Conservation (phyloP, 2,888 invertebrate genomes). For the Nephrotoma guestfalica region DNA sequence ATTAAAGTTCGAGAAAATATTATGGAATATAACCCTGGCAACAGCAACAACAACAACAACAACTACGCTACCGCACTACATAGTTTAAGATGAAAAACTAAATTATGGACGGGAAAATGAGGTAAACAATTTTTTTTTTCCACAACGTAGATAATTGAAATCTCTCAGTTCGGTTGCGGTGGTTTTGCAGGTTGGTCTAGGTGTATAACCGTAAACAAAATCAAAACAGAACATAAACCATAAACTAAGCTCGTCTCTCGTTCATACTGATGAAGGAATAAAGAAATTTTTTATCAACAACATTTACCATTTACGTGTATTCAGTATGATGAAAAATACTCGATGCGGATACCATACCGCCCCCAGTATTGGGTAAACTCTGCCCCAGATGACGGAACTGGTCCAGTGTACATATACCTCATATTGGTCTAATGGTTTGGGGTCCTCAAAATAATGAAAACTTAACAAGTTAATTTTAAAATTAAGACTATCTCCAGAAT, state of each 20-base stretch:
- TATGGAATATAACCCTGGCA: not conserved
- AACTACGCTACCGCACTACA: not conserved
- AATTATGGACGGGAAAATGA: not conserved
- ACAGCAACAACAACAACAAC: not conserved
- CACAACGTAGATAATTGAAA: not conserved
- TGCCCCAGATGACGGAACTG: too few species aligned
- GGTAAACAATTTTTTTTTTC: not conserved
- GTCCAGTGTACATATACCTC: too few species aligned
- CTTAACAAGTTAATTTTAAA: too few species aligned
- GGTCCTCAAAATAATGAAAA: too few species aligned
- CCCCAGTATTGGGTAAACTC: too few species aligned
- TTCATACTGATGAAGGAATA: too few species aligned
- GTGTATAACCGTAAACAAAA: not conserved
- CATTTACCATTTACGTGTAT: too few species aligned
- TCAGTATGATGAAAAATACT: too few species aligned
- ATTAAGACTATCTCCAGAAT: too few species aligned
- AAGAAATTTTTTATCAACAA: too few species aligned
- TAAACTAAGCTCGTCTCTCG: not conserved
- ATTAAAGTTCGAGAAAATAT: not conserved
- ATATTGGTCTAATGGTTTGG: too few species aligned
- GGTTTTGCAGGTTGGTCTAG: not conserved
- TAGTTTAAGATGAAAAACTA: not conserved
- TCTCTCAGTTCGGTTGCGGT: not conserved
- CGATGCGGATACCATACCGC: too few species aligned
- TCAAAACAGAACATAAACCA: not conserved